Evolutionary conservation across 64 coral and sea anemone species (phyloP), one percentile per base, ranked within the genome.

Genomic region (Montipora foliosa): DNA sequence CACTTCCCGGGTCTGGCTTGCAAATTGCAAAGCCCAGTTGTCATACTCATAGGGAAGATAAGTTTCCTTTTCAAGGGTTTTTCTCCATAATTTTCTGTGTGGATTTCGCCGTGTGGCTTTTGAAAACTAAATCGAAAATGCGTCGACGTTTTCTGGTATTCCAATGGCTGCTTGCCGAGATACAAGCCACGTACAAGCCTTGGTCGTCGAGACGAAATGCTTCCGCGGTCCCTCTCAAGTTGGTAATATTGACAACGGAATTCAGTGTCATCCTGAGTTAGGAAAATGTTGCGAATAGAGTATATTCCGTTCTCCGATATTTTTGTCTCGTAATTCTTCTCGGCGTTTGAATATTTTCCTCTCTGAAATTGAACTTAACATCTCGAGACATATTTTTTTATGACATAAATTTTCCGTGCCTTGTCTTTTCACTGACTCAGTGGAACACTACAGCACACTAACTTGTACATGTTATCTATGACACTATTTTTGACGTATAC

Each of bases 141-240:
- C 21, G 64, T 86, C 10, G 66, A 3, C 6, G 17, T 7, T 50
- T 70, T 47, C 6, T 47, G 82, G 67, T 86, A 25, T 47, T 71
- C 82, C 8, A 86, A 49, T 5, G 82, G 82, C 37, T 86, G 45
- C 68, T 86, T 86, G 0, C 66, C 82, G 21, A 86, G 82, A 50
- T 86, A 86, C 82, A 67, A 86, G 10, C 82, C 82, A 51, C 82
- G 82, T 21, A 86, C 66, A 8, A 86, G 62, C 44, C 66, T 86
- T 49, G 82, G 82, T 48, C 62, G 70, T 86, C 82, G 82, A 51
- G 8, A 22, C 21, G 66, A 51, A 70, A 51, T 86, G 21, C 71
- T 44, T 20, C 17, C 64, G n/a, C 6, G 9, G 46, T n/a, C 19
- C 10, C 10, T 21, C 19, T 44, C 11, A 29, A 59, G 49, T 16